Evolutionary conservation across 2,888 invertebrate species (phyloP), one percentile per base, ranked within the genome.

Genomic region (Brachyptera risi): DNA sequence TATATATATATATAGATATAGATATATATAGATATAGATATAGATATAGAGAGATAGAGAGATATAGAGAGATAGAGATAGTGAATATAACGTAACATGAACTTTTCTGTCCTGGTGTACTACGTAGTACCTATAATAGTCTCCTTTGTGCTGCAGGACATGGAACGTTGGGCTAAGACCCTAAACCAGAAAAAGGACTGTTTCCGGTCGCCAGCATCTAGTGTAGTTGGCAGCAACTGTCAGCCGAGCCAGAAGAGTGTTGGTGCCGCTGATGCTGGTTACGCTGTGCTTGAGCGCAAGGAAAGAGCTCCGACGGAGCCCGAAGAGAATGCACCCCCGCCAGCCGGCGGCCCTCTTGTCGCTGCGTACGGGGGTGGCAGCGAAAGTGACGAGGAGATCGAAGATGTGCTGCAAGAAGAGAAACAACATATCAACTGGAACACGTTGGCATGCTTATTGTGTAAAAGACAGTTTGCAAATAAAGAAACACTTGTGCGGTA

Each of bases 161-260:
- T 92, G 92, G 89, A 88, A 71, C 83, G 88, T 62, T 99, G 99
- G 99, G 99, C 98, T 0, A 93, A 97, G 70, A 93, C 93, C 11
- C 78, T 97, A 66, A 98, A 98, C 74, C 96, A 97, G 74, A 95
- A 95, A 77, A 97, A 97, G 73, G 92, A 94, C 65, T 74, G 79
- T 63, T 73, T 70, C 62, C 74, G 69, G 58, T 47, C 65, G 21
- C 59, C 63, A 11, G 66, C 63, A 69, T 72, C 60, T 63, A 68
- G 76, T 65, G 78, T 79, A 0, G 77, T 78, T 70, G 79, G 80
- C 61, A 78, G 79, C 60, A 75, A 78, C 0, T 68, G 76, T 44
- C 78, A 78, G 51, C 76, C 74, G 2, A 7, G 17, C 3, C 24
- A 49, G 24, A 47, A 66, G 31, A 68, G 82, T 62, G 83, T 85